Evolutionary conservation across 2,888 invertebrate species (phyloP), one percentile per base, ranked within the genome.

Genomic region (Hemithea aestivaria): DNA sequence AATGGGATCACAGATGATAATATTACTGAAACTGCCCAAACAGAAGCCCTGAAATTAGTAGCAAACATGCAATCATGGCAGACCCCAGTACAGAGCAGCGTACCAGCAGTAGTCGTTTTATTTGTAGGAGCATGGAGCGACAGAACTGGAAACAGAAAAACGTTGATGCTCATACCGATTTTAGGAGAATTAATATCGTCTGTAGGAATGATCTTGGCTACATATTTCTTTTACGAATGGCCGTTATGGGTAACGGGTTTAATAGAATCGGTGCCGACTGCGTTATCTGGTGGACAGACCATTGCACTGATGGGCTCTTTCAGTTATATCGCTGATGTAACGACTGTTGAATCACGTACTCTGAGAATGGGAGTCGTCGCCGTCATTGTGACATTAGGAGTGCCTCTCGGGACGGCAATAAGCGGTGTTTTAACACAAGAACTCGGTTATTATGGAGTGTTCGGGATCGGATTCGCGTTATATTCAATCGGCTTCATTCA

Each of bases 101-200:
- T 91, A 23, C 90, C 91, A 12, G 87, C 89, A 0, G 56, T 89
- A n/a, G 66, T 88, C 0, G 88, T 90, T 30, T 53, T 90, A 12
- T 89, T 90, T 46, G 72, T 90, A 11, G 91, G 91, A 2, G 89
- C 90, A 0, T 91, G 91, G 91, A 90, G 90, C 51, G 91, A 91
- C 48, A 79, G 84, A 48, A 88, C 88, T 28, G 89, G 89, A 6
- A 84, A 88, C 38, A 75, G 90, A 45, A 90, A 90, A 64, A 75
- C 80, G 1, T 78, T 89, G 37, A 88, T 91, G 79, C 56, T 91
- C 1, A 56, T 89, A 10, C 90, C 91, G 1, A 69, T 90, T 8
- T 37, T 87, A 0, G 90, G 90, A 3, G 90, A 90, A 65, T 59
- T 89, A 1, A 57, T 90, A 37, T 79, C 89, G 0, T 64, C 88